A percentile compares a stretch with the other conserved stretches of the same genome.
phyloP scores from a whole-genome alignment of 2,113 vertebrate species.

The Rhipidura dahli region DNA sequence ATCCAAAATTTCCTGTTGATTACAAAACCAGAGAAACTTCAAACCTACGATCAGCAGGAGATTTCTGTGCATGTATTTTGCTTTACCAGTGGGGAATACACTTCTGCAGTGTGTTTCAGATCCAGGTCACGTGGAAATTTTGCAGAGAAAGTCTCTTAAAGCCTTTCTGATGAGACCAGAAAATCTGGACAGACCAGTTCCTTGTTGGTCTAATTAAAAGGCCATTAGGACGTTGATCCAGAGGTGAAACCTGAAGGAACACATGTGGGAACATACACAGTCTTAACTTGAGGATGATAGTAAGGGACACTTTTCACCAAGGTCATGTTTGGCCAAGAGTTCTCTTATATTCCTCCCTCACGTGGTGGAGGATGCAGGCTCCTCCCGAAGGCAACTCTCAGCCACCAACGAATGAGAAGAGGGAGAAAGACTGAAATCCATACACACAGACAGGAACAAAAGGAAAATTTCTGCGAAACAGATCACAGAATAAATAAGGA shows the following conservation, averaged over 20 bases:
- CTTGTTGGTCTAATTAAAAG: not conserved
- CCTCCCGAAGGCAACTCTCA: not conserved
- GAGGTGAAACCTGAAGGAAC: not conserved
- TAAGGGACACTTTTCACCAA: not conserved
- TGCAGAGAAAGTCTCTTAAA: not conserved
- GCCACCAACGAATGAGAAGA: not conserved
- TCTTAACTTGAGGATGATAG: not conserved
- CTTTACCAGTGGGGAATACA: not conserved
- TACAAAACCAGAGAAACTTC: not conserved
- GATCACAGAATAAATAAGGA: not conserved
- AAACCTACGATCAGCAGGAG: not conserved
- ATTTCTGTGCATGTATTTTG: not conserved
- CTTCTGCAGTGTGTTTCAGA: not conserved
- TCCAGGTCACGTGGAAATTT: not conserved
- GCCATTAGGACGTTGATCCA: not conserved
- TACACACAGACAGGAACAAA: rapidly evolving
- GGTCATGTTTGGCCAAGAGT: not conserved
- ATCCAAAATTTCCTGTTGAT: not conserved
- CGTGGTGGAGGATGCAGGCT: rapidly evolving
- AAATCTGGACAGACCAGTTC: slow-evolving; percentile 29
- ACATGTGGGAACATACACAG: not conserved
- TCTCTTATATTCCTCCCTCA: not conserved
- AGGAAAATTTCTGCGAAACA: not conserved
- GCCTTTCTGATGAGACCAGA: slow-evolving; percentile 13
- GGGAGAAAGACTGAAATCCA: not conserved